Evolutionary conservation across 2,113 vertebrate genomes (phyloP).

Genomic region (Triplophysa rosa): DNA sequence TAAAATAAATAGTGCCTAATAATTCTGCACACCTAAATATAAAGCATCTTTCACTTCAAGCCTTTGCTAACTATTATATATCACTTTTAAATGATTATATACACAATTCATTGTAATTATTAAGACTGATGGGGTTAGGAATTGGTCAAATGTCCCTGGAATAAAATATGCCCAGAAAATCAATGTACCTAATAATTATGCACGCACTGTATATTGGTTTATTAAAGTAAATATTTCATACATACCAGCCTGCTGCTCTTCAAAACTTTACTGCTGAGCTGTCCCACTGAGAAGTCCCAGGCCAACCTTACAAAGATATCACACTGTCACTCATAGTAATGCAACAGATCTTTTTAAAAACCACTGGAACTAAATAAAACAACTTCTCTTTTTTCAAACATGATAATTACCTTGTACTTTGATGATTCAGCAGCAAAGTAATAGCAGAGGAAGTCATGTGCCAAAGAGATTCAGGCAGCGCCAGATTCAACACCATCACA

Average conservation of each 20-base stretch:
- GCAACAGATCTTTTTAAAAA: neutral
- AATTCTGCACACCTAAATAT: too few relatives aligned
- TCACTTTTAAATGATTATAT: too few relatives aligned
- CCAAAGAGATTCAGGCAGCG: constrained; percentile 91
- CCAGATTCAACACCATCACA: constrained; percentile 91
- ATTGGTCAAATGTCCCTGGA: too few relatives aligned
- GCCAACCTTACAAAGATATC: constrained; percentile 73
- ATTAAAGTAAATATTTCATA: constrained; percentile 12
- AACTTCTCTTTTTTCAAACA: neutral
- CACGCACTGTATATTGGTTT: too few relatives aligned
- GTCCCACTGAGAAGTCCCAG: constrained; percentile 83
- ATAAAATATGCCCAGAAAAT: too few relatives aligned
- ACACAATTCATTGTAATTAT: too few relatives aligned
- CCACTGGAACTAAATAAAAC: neutral
- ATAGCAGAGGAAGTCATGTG: constrained; percentile 87
- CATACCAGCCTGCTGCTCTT: constrained; percentile 92
- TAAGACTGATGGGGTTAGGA: too few relatives aligned
- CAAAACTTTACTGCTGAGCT: constrained; percentile 93
- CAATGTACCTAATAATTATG: too few relatives aligned
- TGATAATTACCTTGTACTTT: constrained; percentile 74
- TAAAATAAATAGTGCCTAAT: too few relatives aligned
- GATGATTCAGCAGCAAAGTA: constrained; percentile 82
- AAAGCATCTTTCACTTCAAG: too few relatives aligned
- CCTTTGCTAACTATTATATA: too few relatives aligned
- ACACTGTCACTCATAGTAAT: neutral